A percentile compares a stretch with the other conserved stretches of the same genome.
Conservation (phyloP, 1,140 invertebrate species). For the Acyrthosiphon pisum region DNA sequence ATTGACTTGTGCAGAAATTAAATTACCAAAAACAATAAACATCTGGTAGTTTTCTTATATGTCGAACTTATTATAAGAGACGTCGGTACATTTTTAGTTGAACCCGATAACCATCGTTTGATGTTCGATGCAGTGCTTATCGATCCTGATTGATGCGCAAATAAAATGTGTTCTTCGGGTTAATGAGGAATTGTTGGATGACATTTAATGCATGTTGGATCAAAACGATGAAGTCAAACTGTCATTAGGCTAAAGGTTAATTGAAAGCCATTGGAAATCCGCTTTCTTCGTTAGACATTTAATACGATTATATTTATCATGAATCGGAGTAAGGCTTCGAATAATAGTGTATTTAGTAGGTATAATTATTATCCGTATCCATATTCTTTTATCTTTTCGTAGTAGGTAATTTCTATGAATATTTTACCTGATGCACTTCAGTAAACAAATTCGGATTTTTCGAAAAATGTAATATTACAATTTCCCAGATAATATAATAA, state of each 20-base stretch:
- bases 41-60: background rate
- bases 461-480: background rate
- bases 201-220: background rate
- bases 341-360: background rate
- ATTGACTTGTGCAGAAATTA: constrained; percentile 16
- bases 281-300: background rate
- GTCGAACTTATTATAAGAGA: background rate
- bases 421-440: background rate
- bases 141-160: background rate
- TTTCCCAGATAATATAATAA: background rate
- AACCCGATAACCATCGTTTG: background rate
- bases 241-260: constrained; percentile 18
- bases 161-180: background rate
- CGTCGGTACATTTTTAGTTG: constrained; percentile 6
- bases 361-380: no score
- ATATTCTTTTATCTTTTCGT: background rate
- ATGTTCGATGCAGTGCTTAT: background rate
- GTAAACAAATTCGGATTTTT: background rate
- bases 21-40: background rate
- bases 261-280: background rate
- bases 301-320: background rate
- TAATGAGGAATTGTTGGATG: constrained; percentile 19
- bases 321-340: background rate
- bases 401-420: background rate
- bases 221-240: background rate